Evolutionary conservation across 1,140 invertebrate genomes (phyloP).

Genomic region (Cardiocondyla obscurior): DNA sequence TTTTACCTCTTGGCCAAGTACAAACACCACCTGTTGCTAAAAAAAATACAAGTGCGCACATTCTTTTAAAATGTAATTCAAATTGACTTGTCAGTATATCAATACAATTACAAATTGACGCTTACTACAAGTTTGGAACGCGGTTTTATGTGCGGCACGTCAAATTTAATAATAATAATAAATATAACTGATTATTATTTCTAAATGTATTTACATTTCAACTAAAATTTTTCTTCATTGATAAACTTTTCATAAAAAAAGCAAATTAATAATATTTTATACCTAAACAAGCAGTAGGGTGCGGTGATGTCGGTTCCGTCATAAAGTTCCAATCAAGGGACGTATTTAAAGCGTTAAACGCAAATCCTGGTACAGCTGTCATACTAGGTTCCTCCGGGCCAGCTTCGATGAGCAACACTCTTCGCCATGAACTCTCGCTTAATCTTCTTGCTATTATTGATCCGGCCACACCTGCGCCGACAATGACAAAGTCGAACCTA

Average conservation of each 20-base stretch:
- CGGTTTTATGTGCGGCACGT: no score
- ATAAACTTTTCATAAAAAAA: no score
- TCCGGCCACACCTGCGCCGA: conserved; percentile 87
- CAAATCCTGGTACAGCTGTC: conserved; percentile 87
- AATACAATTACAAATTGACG: no score
- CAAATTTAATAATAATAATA: no score
- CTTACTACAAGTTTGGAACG: no score
- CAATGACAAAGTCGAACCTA: conserved; percentile 85
- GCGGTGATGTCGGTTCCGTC: conserved; percentile 85
- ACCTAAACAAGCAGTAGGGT: conserved; percentile 82
- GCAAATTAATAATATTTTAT: conserved; percentile 8
- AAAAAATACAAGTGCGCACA: no score
- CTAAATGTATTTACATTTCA: no score
- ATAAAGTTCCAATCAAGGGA: conserved; percentile 86
- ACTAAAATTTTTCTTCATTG: no score
- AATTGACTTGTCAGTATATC: no score
- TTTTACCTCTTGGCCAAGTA: conserved; percentile 90
- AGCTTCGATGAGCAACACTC: conserved; percentile 87
- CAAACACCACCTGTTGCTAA: conserved; percentile 86
- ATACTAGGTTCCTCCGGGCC: conserved; percentile 90
- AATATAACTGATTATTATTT: no score
- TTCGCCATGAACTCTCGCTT: conserved; percentile 79
- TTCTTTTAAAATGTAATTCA: no score
- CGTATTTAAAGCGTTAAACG: conserved; percentile 85
- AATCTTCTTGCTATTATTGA: conserved; percentile 86